phyloP scores from a whole-genome alignment of 2,113 vertebrate species.

The Cavia porcellus region DNA sequence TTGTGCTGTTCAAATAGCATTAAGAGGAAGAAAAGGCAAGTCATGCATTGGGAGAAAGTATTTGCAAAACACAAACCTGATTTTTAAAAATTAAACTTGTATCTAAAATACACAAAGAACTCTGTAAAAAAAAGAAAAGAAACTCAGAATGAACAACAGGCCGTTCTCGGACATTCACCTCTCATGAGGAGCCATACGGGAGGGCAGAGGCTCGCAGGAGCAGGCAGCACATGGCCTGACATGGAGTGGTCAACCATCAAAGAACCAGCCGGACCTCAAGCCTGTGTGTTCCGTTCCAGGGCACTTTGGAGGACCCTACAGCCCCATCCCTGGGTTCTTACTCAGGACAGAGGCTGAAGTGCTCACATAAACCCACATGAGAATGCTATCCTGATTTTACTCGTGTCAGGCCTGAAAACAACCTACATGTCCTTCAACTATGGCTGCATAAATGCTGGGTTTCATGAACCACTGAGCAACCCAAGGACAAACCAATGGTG shows the following conservation, averaged over 20 bases:
- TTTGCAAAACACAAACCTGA: neutral
- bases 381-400: neutral
- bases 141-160: neutral
- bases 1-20: neutral
- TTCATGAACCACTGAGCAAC: neutral
- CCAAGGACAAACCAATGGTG: too few relatives aligned
- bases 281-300: neutral
- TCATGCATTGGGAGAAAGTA: neutral
- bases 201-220: neutral
- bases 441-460: rapidly evolving
- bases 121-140: neutral
- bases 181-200: neutral
- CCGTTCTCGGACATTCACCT: neutral
- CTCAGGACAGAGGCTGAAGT: neutral
- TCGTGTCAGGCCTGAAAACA: neutral
- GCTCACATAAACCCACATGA: neutral
- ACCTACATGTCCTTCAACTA: neutral
- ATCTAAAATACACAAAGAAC: neutral
- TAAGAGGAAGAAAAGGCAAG: neutral
- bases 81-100: neutral
- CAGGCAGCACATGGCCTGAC: neutral
- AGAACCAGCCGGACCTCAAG: neutral
- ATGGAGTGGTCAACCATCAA: neutral
- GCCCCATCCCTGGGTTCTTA: neutral
- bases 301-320: neutral